Conservation (phyloP, 2,888 invertebrate species). For the Drosophila buzzatii region DNA sequence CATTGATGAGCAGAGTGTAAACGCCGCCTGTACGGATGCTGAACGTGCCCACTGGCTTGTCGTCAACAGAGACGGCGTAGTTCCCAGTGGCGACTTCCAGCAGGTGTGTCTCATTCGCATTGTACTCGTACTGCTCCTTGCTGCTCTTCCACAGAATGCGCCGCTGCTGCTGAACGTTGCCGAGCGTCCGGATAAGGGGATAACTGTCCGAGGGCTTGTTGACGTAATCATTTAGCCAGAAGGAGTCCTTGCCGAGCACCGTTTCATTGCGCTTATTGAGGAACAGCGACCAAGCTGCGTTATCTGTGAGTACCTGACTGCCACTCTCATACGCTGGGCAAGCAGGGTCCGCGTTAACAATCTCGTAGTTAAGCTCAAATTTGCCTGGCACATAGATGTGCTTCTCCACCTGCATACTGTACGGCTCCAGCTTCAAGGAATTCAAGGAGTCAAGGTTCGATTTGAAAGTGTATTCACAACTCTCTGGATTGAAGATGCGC, state of each 20-base stretch:
- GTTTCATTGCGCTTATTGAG: conserved; percentile 57
- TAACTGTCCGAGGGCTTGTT: conserved; percentile 81
- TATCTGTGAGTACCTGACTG: conserved; percentile 24
- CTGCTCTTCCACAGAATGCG: conserved; percentile 66
- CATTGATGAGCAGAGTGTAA: conserved; percentile 80
- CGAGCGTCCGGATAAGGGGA: conserved; percentile 76
- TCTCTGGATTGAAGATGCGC: conserved; percentile 89
- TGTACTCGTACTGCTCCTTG: conserved; percentile 58
- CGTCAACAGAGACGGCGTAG: conserved; percentile 68
- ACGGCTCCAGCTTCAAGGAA: conserved; percentile 56
- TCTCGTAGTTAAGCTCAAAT: conserved; percentile 31
- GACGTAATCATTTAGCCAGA: conserved; percentile 65
- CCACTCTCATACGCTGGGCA: conserved; percentile 36
- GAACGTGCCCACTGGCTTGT: conserved; percentile 12
- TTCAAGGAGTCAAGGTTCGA: conserved; percentile 55
- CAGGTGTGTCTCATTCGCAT: conserved; percentile 54
- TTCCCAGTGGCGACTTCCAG: conserved; percentile 56
- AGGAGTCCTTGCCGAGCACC: conserved; percentile 1
- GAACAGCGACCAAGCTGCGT: conserved; percentile 76
- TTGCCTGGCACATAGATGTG: conserved; percentile 53
- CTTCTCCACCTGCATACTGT: conserved; percentile 67
- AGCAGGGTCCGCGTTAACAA: conserved; percentile 18
- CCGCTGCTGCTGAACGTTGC: conserved; percentile 57
- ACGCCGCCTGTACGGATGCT: conserved; percentile 83
- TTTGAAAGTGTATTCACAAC: conserved; percentile 84